Base-by-base conservation (phyloP, 2,113 vertebrate species). In the Lycaon pictus region DNA sequence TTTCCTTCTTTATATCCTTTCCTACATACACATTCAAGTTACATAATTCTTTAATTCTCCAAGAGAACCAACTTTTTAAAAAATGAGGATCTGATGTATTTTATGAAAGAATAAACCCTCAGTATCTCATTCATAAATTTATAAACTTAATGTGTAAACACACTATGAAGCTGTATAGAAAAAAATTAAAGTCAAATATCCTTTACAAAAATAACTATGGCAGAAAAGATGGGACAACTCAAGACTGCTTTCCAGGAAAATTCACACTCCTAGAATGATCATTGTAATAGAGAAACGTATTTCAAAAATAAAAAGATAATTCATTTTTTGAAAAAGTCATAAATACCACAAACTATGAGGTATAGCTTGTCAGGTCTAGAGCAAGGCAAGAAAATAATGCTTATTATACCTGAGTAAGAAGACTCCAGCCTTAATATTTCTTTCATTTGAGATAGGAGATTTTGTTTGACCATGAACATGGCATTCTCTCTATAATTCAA, bases 111-210 rank as follows among this genome's bases (percentile, higher is more conserved):
- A 90, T 76, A 93, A 83, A 69, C 11, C 5, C 53, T 87, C 19
- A 55, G 3, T n/a, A 96, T 83, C 37, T 93, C 94, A 96, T 72
- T 96, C 17, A 51, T 77, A 93, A 95, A 51, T 92, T 80, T 72
- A 25, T 87, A 95, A 93, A 65, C n/a, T 74, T 90, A 48, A 95
- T 48, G 65, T 86, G 35, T 72, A 95, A 88, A 82, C 11, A 96
- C 13, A 97, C 22, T 32, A 77, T 37, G 55, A 83, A 92, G 67
- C 19, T 72, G 23, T 86, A 0, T 3, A 87, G 60, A 83, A 79
- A 85, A 81, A 72, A 74, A 74, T 3, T 35, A 9, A 97, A 94
- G 62, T 93, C 37, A 94, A 90, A 93, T 55, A 10, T 67, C 74
- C 74, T 80, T 85, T 88, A 85, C 20, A 71, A 48, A 94, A 95